Base-by-base conservation (phyloP, 2,888 invertebrate genomes). In the Hyposoter dolosus region DNA sequence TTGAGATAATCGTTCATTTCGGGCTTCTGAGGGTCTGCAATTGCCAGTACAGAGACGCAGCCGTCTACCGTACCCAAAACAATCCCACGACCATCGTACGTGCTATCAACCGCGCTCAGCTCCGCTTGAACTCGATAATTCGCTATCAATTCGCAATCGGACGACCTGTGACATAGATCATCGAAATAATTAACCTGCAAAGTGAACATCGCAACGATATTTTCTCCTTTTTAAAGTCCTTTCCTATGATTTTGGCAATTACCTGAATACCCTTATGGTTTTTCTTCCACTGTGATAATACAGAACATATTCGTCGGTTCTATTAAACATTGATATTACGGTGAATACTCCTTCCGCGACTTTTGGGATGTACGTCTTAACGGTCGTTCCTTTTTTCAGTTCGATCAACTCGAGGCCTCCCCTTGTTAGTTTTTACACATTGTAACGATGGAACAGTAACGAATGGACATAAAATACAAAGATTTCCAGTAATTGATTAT, bases 311-410 rank as follows among this genome's bases (percentile, higher is more conserved):
- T 98, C 97, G 90, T 99, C 98, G 2, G 97, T 98, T 88, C 97
- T 97, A 83, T 98, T 99, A 94, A 99, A 99, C 95, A 98, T 96
- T 84, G 98, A 98, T 88, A 98, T 98, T 28, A 99, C 98, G 2
- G 98, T 98, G 94, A 99, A 99, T 0, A 99, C 99, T 0, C 99
- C 99, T 94, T 99, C 99, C 0, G 99, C 99, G 0, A 99, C 97
- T 93, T 98, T 96, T 7, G 98, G 98, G 88, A 99, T 99, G 88
- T 98, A 97, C 0, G 98, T 98, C 93, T 97, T 97, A 0, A 98
- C 96, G 0, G 97, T 97, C 71, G 97, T 96, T 0, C 99, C 99
- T 91, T 98, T 97, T 92, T 98, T 98, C 86, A 99, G 95, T 93
- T 99, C 99, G 15, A 98, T 95, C 47, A 99, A 96, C 92, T 99